Evolutionary conservation across 2,113 vertebrate species (phyloP).

Genomic region (Cavia porcellus): DNA sequence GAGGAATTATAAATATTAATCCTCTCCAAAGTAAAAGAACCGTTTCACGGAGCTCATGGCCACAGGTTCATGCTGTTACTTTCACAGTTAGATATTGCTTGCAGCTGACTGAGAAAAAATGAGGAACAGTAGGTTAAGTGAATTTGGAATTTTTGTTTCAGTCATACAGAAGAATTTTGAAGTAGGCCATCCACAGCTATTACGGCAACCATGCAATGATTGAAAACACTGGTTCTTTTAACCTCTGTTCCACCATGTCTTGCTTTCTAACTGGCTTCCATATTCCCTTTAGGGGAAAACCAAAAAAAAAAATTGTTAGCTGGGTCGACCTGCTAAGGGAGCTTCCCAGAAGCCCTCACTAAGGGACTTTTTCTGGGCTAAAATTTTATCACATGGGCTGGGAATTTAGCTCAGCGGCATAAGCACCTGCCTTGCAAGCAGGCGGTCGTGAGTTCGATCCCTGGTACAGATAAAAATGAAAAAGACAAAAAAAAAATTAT

Average conservation of each 20-base stretch:
- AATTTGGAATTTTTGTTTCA: background rate
- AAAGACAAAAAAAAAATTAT: too few species aligned
- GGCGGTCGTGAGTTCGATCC: too few species aligned
- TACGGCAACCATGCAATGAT: background rate
- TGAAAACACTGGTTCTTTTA: background rate
- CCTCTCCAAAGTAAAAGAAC: background rate
- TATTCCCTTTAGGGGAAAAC: background rate
- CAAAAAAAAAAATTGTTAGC: background rate
- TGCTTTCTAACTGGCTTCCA: background rate
- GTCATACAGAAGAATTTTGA: background rate
- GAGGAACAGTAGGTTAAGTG: background rate
- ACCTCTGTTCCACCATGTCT: background rate
- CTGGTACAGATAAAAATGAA: too few species aligned
- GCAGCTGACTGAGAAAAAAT: background rate
- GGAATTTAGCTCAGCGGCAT: too few species aligned
- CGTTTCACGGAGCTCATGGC: background rate
- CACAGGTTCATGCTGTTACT: background rate
- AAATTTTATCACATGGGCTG: background rate
- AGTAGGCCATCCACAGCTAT: background rate
- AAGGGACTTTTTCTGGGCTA: background rate
- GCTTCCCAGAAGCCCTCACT: background rate
- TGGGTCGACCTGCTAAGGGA: background rate
- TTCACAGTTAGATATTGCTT: background rate
- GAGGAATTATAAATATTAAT: background rate
- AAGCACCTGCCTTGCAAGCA: too few species aligned